These are phyloP conservation scores for Hydrozoanthus gracilis DNA, from an alignment of 92 coral and sea anemone species.

Conservation along the genomic window DNA sequence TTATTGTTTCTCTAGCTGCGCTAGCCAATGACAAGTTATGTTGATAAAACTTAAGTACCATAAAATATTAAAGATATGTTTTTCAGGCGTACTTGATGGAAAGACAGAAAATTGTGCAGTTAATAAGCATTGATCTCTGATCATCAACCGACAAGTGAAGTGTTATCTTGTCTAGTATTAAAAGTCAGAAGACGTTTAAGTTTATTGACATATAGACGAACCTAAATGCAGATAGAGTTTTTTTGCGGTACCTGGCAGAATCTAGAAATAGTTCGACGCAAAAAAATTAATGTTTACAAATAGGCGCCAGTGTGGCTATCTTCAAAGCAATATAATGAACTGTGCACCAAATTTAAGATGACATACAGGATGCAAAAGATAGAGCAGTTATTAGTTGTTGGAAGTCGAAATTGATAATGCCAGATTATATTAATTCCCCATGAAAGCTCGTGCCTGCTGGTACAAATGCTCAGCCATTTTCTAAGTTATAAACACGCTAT, in stretches of 20 bases:
- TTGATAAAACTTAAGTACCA: background rate
- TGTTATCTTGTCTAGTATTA: background rate
- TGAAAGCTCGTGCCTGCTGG: no score
- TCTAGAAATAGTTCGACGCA: background rate
- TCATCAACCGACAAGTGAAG: background rate
- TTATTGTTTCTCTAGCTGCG: background rate
- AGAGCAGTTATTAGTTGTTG: background rate
- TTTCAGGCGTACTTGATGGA: background rate
- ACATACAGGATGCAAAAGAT: background rate
- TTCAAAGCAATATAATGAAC: background rate
- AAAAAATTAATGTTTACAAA: background rate
- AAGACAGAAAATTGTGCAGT: background rate
- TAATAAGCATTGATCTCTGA: background rate
- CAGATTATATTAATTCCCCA: background rate
- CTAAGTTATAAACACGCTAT: no score
- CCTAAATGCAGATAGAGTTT: background rate
- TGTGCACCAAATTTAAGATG: background rate
- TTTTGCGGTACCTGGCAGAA: background rate
- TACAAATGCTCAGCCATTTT: no score
- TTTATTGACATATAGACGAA: background rate
- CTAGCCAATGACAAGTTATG: background rate
- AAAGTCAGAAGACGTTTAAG: background rate
- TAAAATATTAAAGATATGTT: no score
- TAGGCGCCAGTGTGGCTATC: constrained; percentile 33
- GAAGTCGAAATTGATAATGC: background rate